phyloP scores from a whole-genome alignment of 2,888 invertebrate species.

The Parapristionchus giblindavisi region DNA sequence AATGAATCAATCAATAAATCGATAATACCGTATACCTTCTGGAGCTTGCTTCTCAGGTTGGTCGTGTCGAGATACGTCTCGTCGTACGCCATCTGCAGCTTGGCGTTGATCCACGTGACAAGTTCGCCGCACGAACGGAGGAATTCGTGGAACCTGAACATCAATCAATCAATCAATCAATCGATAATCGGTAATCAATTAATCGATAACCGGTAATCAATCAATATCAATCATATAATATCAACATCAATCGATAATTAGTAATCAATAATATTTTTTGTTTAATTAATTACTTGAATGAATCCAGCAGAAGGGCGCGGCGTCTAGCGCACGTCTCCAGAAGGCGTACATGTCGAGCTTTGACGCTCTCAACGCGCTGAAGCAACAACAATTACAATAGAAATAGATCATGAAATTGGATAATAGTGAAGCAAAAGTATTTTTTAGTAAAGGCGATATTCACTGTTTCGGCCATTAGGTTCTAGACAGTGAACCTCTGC shows the following conservation, averaged over 20 bases:
- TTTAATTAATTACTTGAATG: conserved; percentile 39
- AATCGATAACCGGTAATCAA: too few species aligned
- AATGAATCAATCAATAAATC: neutral
- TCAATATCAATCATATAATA: too few species aligned
- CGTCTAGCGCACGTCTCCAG: conserved; percentile 42
- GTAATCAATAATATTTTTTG: too few species aligned
- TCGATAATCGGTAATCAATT: too few species aligned
- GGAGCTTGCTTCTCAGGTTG: conserved; percentile 78
- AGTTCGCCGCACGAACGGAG: conserved; percentile 70
- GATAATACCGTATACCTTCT: conserved; percentile 71
- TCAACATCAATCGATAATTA: too few species aligned
- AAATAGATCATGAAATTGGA: neutral
- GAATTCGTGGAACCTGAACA: conserved; percentile 59
- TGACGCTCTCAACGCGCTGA: conserved; percentile 40
- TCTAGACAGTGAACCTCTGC: too few species aligned
- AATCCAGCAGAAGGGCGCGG: conserved; percentile 43
- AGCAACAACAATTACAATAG: neutral
- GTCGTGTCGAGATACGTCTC: conserved; percentile 92
- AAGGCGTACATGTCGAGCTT: conserved; percentile 43
- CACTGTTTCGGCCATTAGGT: too few species aligned
- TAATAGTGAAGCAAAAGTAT: neutral
- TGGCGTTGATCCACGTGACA: conserved; percentile 87
- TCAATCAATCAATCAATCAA: too few species aligned
- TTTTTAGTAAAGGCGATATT: too few species aligned
- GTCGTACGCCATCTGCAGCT: conserved; percentile 89